Percentiles rank a stretch among this genome's conserved stretches.
Conservation (phyloP, 2,113 vertebrate genomes). For the Dendrocopos noguchii region DNA sequence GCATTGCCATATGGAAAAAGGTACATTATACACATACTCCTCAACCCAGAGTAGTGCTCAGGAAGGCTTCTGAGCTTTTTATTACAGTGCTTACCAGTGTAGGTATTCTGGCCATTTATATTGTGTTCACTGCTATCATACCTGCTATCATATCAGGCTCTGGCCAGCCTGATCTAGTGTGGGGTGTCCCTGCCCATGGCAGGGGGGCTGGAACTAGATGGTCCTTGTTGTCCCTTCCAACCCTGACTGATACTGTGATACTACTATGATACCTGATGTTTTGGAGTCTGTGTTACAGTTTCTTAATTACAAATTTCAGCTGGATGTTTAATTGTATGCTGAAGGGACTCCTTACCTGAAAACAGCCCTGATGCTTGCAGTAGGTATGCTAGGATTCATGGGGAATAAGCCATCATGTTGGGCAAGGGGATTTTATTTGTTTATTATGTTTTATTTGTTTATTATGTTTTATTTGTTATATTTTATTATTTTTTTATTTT, state of each 20-base stretch:
- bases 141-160: too few species aligned
- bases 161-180: too few species aligned
- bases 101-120: background rate
- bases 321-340: too few species aligned
- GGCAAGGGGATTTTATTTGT: background rate
- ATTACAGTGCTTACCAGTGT: constrained; percentile 20
- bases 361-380: fast-evolving
- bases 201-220: too few species aligned
- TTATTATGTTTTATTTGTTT: too few species aligned
- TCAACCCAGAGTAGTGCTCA: constrained; percentile 29
- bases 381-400: background rate
- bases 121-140: fast-evolving
- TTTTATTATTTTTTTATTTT: too few species aligned
- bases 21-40: background rate
- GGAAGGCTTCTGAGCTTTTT: constrained; percentile 44
- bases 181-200: too few species aligned
- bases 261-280: background rate
- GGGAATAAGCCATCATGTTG: fast-evolving
- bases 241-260: too few species aligned
- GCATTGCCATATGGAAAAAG: fast-evolving
- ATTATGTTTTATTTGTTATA: background rate
- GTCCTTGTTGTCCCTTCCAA: too few species aligned
- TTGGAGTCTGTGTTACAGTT: background rate
- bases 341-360: background rate
- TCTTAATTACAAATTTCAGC: background rate